A percentile compares a stretch with the other conserved stretches of the same genome.
These are phyloP conservation scores for Gasterosteus aculeatus DNA, from an alignment of 2,113 vertebrate species.

Conservation along the genomic window DNA sequence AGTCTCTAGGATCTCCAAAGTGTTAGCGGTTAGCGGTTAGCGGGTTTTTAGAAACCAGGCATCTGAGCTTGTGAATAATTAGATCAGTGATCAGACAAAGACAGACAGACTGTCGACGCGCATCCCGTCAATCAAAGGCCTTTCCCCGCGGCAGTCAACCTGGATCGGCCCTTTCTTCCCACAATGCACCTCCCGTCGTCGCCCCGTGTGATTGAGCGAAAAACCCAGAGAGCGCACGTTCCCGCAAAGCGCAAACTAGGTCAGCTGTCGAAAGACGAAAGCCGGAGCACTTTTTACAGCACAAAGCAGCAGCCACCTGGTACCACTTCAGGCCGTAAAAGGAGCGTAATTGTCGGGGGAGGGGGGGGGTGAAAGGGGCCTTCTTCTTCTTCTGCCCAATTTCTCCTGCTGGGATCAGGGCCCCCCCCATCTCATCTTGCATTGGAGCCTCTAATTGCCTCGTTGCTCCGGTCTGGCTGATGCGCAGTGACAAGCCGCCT, in stretches of 20 bases:
- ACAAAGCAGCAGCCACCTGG: constrained; percentile 52
- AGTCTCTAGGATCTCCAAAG: too few species aligned
- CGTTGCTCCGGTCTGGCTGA: constrained; percentile 54
- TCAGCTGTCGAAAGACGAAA: constrained; percentile 30
- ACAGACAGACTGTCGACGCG: not conserved
- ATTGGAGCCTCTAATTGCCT: constrained; percentile 64
- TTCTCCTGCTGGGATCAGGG: constrained; percentile 28
- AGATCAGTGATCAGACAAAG: not conserved
- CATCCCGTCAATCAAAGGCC: constrained; percentile 12
- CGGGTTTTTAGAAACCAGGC: not conserved
- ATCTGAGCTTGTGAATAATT: not conserved
- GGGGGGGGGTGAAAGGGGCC: too few species aligned
- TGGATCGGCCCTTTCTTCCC: not conserved
- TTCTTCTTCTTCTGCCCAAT: constrained; percentile 11
- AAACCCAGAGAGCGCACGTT: constrained; percentile 28
- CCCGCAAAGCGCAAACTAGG: constrained; percentile 51
- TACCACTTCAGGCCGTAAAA: constrained; percentile 41
- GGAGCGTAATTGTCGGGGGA: not conserved
- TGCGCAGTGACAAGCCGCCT: constrained; percentile 54
- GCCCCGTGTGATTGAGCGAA: constrained; percentile 14
- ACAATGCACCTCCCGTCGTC: not conserved
- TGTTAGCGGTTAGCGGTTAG: not conserved
- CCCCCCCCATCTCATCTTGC: not conserved
- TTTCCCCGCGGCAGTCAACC: not conserved
- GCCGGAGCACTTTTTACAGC: constrained; percentile 13